Conservation (phyloP, 2,797 vertebrate genomes). For the Prionace glauca region DNA sequence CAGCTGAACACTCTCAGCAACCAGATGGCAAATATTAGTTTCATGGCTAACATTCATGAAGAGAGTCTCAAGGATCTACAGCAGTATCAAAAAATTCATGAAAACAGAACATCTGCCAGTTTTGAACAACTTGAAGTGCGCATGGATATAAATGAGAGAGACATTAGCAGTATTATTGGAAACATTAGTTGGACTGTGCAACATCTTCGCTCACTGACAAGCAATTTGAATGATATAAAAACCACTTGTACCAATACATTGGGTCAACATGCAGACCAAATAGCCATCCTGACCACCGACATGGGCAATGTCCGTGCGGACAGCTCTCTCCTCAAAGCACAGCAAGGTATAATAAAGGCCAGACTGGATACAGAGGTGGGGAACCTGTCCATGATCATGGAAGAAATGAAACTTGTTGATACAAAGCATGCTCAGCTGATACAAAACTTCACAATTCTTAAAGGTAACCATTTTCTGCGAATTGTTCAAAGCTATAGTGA, state of each 20-base stretch:
- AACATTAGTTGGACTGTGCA: conserved; percentile 90
- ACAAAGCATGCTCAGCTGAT: conserved; percentile 91
- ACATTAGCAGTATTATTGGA: conserved; percentile 78
- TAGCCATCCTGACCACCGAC: conserved; percentile 74
- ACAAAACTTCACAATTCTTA: conserved; percentile 92
- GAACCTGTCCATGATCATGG: conserved; percentile 84
- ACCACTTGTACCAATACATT: conserved; percentile 78
- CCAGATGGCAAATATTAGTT: conserved; percentile 82
- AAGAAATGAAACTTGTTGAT: conserved; percentile 97
- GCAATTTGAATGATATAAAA: conserved; percentile 77
- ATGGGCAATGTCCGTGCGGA: conserved; percentile 72
- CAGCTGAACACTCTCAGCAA: conserved; percentile 70
- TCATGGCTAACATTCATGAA: conserved; percentile 70
- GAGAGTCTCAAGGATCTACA: conserved; percentile 78
- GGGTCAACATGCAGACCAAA: conserved; percentile 76
- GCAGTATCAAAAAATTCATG: conserved; percentile 74
- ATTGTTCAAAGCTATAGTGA: not conserved
- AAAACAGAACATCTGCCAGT: conserved; percentile 71
- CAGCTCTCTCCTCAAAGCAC: conserved; percentile 65
- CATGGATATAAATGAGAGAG: conserved; percentile 74
- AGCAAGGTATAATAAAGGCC: conserved; percentile 78
- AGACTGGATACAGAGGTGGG: conserved; percentile 85
- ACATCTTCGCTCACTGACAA: conserved; percentile 80
- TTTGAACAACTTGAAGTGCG: conserved; percentile 75
- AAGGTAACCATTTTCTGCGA: conserved; percentile 63